Evolutionary conservation across 2,888 invertebrate genomes (phyloP), one percentile per base, ranked within the genome.

Genomic region (Drosophila macrospina): DNA sequence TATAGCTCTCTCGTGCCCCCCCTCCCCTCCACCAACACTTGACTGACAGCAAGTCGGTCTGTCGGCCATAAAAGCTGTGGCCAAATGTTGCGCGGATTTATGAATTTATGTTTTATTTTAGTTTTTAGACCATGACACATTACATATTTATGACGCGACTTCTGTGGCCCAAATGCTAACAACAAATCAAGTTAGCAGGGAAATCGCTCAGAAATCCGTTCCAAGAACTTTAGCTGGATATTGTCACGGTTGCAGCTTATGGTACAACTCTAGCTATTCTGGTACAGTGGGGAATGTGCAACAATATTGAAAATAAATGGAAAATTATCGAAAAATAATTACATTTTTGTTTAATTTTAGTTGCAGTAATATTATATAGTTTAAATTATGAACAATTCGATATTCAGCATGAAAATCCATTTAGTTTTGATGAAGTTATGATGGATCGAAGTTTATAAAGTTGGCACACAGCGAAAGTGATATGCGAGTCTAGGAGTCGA

Each of bases 51-150:
- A 8, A 26, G 30, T 5, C 52, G 8, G 39, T 28, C 28, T 26
- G 57, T 39, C 15, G 39, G 47, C 50, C 67, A 79, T 80, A 51
- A 73, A 59, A 55, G 42, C 57, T 59, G 50, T 32, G 57, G 55
- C 64, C 62, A 66, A 76, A 59, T 69, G 63, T 62, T 72, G 57
- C 61, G 65, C 50, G 66, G 44, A 67, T 72, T 77, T 67, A 59
- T 67, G 66, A 76, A 60, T 59, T 74, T 56, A 76, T 77, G 67
- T 60, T 72, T 77, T 56, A 66, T 76, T 77, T 77, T 55, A 61
- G 54, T 61, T 51, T 51, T 32, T 63, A 34, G 67, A 42, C 63
- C 60, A 50, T 47, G 56, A 57, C 44, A 50, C 32, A 32, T 42
- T 47, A 47, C 45, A 41, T 41, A 65, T 59, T 67, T 56, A 59